Evolutionary conservation across 2,888 invertebrate genomes (phyloP).

Genomic region (Tenthredo distinguenda): DNA sequence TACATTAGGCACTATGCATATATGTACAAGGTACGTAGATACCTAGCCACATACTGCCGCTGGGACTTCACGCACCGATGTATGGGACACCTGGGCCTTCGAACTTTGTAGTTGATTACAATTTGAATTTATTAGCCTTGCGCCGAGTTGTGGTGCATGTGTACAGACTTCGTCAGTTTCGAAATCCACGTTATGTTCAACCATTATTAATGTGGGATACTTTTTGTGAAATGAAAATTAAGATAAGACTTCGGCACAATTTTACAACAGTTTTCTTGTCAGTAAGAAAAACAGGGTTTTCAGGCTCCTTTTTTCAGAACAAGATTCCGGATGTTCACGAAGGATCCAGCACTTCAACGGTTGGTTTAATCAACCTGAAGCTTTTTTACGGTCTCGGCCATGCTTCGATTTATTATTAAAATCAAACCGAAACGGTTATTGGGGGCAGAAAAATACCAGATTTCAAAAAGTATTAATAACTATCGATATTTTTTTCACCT

Average conservation of each 20-base stretch:
- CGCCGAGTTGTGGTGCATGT: constrained; percentile 9
- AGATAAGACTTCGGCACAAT: neutral
- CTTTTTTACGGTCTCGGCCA: too few relatives aligned
- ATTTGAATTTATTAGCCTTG: constrained; percentile 47
- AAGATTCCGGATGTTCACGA: neutral
- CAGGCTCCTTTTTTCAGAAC: neutral
- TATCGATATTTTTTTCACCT: neutral
- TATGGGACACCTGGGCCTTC: constrained; percentile 42
- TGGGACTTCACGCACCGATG: constrained; percentile 38
- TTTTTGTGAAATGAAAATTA: neutral
- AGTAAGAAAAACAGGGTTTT: neutral
- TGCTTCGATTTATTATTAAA: neutral
- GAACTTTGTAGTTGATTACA: constrained; percentile 49
- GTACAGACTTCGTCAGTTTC: neutral
- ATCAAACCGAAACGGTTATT: neutral
- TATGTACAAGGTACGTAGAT: neutral
- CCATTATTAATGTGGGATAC: neutral
- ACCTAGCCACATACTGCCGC: constrained; percentile 1
- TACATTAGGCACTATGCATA: neutral
- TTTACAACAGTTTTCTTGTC: neutral
- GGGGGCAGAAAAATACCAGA: neutral
- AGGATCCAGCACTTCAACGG: neutral
- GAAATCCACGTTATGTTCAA: neutral
- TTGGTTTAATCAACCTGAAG: too few relatives aligned
- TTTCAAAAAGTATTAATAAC: neutral